phyloP scores from a whole-genome alignment of 2,888 invertebrate species.

The Macropis europaea region DNA sequence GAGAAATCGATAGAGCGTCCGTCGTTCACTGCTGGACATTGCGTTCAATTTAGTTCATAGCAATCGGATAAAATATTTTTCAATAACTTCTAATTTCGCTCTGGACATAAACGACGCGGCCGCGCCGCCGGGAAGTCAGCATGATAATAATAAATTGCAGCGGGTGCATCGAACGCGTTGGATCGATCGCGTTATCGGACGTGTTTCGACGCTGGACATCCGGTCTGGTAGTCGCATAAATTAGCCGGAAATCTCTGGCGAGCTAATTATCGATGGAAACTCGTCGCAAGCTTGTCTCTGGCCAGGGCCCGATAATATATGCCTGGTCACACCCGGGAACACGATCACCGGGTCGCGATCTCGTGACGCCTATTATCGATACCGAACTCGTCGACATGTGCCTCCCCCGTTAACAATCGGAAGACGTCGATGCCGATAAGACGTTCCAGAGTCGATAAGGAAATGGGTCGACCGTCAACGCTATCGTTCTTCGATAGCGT shows the following conservation, averaged over 20 bases:
- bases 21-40: too few relatives aligned
- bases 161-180: constrained; percentile 16
- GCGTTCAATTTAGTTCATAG: too few relatives aligned
- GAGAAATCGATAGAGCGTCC: too few relatives aligned
- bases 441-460: constrained; percentile 31
- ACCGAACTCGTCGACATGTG: constrained; percentile 51
- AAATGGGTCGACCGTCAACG: constrained; percentile 44
- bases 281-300: constrained; percentile 53
- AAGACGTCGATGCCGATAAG: constrained; percentile 47
- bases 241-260: constrained; percentile 58
- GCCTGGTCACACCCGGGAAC: constrained; percentile 21
- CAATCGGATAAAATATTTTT: too few relatives aligned
- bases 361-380: constrained; percentile 37
- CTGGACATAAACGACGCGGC: too few relatives aligned
- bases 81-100: too few relatives aligned
- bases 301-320: constrained; percentile 42
- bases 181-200: constrained; percentile 32
- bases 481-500: too few relatives aligned
- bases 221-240: constrained; percentile 56
- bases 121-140: too few relatives aligned
- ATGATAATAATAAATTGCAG: too few relatives aligned
- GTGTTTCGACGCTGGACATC: constrained; percentile 42
- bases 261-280: constrained; percentile 66
- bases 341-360: constrained; percentile 31
- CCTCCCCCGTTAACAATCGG: constrained; percentile 34